These are phyloP conservation scores for Hyphantria cunea DNA, from an alignment of 1,140 invertebrate species.

Conservation along the genomic window DNA sequence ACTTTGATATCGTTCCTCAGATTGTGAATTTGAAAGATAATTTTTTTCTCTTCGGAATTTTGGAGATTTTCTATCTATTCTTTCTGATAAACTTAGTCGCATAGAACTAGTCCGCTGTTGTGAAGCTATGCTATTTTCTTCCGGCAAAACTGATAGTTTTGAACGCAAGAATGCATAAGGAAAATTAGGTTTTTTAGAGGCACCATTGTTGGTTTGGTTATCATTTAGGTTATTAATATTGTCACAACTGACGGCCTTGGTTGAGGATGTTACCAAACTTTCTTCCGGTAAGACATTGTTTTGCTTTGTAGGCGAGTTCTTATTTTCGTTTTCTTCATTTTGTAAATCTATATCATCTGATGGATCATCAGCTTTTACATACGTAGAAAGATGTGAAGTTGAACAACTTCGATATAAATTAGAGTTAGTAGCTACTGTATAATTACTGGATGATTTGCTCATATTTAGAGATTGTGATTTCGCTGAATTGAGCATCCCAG, in stretches of 20 bases:
- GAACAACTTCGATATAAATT: constrained; percentile 88
- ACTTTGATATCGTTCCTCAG: constrained; percentile 78
- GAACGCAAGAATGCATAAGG: constrained; percentile 90
- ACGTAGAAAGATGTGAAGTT: constrained; percentile 88
- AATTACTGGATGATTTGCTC: constrained; percentile 68
- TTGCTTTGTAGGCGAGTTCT: constrained; percentile 58
- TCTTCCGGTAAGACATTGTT: constrained; percentile 61
- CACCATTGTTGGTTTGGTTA: constrained; percentile 62
- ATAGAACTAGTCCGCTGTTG: constrained; percentile 73
- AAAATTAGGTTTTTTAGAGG: constrained; percentile 85
- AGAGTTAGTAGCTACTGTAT: constrained; percentile 77
- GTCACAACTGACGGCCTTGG: constrained; percentile 85
- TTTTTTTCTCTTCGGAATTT: constrained; percentile 73
- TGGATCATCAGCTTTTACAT: constrained; percentile 90
- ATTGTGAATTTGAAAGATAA: constrained; percentile 63
- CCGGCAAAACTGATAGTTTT: constrained; percentile 87
- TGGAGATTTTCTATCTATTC: constrained; percentile 74
- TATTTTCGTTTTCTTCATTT: constrained; percentile 73
- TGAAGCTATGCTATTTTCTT: constrained; percentile 84
- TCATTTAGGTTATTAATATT: constrained; percentile 82
- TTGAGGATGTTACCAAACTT: constrained; percentile 73
- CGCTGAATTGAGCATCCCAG: constrained; percentile 87
- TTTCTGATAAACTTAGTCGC: constrained; percentile 78
- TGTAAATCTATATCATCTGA: constrained; percentile 88
- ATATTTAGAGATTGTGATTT: constrained; percentile 78